Evolutionary conservation across 2,113 vertebrate species (phyloP), one percentile per base, ranked within the genome.

Genomic region (Coturnix japonica): DNA sequence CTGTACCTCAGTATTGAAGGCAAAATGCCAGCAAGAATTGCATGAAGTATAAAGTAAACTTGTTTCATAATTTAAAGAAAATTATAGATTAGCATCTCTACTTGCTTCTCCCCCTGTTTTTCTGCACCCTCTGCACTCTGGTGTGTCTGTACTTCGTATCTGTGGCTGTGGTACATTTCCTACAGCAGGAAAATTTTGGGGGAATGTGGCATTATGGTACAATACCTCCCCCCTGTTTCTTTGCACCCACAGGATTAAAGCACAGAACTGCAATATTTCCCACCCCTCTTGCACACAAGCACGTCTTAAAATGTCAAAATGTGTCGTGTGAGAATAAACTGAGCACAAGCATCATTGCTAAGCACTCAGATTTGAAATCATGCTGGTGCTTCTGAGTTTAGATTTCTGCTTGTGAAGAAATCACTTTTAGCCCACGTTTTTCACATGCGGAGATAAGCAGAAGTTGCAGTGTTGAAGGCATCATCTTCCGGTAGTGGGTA

Each of bases 101-200:
- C 7, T 66, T 70, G 41, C 31, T 33, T 44, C 35, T 70, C 22
- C 17, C 35, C 71, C 73, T 74, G 16, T 81, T 81, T 84, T 64
- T 41, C 47, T 67, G 30, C 53, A 41, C 39, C 51, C 14, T 22
- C n/a, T 59, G 43, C 33, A 49, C 22, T 70, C 13, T 3, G 22
- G 14, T 69, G 7, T 11, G 8, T 31, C 67, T 54, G 3, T 65
- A 43, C 53, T 87, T 35, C 49, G 80, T 91, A 81, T 66, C 81
- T 85, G 84, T 63, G 81, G 85, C 84, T 79, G 78, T 53, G 41
- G 85, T 92, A 54, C 20, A 26, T 94, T 95, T 87, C 95, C 84
- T 92, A 46, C 35, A 21, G 51, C 3, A 35, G 72, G 81, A 78
- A 81, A 85, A 85, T 83, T 46, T 70, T 7, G 8, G 43, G 13